Base-by-base conservation (phyloP, 2,113 vertebrate genomes). In the Micronycteris hirsuta region DNA sequence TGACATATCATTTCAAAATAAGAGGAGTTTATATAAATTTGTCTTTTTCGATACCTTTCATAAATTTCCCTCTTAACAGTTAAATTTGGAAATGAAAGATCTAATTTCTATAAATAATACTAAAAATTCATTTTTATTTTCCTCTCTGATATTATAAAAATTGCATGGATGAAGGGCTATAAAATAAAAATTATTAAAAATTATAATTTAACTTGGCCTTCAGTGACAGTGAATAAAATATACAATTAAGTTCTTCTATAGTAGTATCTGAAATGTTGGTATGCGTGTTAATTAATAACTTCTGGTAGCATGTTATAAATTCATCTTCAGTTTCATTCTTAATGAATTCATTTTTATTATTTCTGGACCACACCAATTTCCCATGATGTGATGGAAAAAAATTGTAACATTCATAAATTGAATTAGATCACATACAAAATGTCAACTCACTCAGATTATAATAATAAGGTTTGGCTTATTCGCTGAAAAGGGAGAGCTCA, bases 341-440 rank as follows among this genome's bases (percentile, higher is more conserved):
- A 91, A 96, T 92, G 43, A 94, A 94, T 86, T 95, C 80, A 93
- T 87, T 96, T 96, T 95, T 65, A 96, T 96, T 96, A 91, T 96
- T 95, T 95, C 86, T 96, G 95, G 80, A 85, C 90, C 82, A 97
- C 86, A 90, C 65, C 88, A 94, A 90, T 96, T 98, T 97, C 92
- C 80, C 96, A 97, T 97, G 96, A 97, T 94, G 89, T 83, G 91
- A 97, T 96, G 94, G 96, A 95, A 98, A 96, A 93, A 94, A 94
- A 91, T 28, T 96, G 91, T 95, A 96, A 86, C 91, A 95, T 93
- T 94, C 56, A 93, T 96, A 96, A 95, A 95, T 33, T 92, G 74
- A 97, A 97, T 97, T 97, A 97, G 93, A 91, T 97, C 96, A 97
- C 94, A 96, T 49, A 96, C 26, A 89, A 97, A 95, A 86, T 7